Conservation (phyloP, 2,888 invertebrate genomes). For the Volucella inanis region DNA sequence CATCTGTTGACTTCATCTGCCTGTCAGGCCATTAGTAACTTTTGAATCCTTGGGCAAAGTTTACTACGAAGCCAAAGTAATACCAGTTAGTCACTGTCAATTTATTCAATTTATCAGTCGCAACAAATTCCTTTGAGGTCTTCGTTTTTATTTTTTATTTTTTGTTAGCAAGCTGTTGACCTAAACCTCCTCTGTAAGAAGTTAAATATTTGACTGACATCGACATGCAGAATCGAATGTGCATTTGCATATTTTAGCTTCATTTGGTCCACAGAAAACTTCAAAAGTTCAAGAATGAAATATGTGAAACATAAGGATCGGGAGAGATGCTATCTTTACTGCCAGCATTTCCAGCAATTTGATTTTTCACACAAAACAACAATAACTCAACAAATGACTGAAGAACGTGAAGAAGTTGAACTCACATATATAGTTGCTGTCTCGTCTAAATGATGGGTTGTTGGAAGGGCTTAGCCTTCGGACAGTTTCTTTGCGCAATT, state of each 20-base stretch:
- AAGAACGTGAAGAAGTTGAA: neutral
- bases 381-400: too few relatives aligned
- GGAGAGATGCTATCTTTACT: neutral
- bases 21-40: constrained; percentile 23
- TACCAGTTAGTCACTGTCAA: constrained; percentile 44
- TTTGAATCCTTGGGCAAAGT: constrained; percentile 18
- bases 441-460: too few relatives aligned
- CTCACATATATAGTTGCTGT: too few relatives aligned
- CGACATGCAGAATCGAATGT: neutral
- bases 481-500: too few relatives aligned
- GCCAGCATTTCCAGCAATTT: too few relatives aligned
- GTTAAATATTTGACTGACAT: constrained; percentile 32
- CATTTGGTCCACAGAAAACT: constrained; percentile 16
- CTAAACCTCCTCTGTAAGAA: neutral
- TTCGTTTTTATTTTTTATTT: neutral
- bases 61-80: neutral
- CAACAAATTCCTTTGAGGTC: constrained; percentile 8
- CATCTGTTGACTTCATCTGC: too few relatives aligned
- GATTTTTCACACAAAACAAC: too few relatives aligned
- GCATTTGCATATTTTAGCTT: constrained; percentile 41
- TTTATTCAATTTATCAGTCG: constrained; percentile 44
- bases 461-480: too few relatives aligned
- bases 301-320: constrained; percentile 14
- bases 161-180: neutral
- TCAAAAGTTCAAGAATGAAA: constrained; percentile 12